Evolutionary conservation across 2,113 vertebrate species (phyloP).

Genomic region (Garra rufa): DNA sequence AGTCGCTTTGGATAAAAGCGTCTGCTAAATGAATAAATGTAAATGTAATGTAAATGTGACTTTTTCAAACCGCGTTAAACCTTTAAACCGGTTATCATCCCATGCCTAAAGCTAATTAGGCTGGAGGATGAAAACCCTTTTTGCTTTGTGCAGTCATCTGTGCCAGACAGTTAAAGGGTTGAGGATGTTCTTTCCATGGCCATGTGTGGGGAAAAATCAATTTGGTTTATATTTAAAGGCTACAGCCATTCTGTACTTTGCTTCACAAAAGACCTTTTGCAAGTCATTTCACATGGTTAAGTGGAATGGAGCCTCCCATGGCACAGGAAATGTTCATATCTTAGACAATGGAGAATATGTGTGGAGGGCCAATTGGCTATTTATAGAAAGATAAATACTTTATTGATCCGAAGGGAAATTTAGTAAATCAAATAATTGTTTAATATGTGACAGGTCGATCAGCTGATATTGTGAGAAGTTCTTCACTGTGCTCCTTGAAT

Average conservation of each 20-base stretch:
- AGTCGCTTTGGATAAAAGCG: too few relatives aligned
- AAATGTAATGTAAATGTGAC: too few relatives aligned
- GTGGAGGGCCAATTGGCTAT: not conserved
- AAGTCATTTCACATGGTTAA: conserved; percentile 11
- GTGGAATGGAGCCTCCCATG: not conserved
- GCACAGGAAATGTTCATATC: not conserved
- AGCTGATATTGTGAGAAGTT: not conserved
- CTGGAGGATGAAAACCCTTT: conserved; percentile 8
- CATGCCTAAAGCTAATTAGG: conserved; percentile 42
- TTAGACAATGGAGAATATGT: not conserved
- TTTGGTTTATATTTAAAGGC: conserved; percentile 33
- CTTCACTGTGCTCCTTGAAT: not conserved
- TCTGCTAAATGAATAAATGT: too few relatives aligned
- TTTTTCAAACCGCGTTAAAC: too few relatives aligned
- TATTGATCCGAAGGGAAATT: not conserved
- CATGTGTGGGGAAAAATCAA: conserved; percentile 37
- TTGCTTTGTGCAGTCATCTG: conserved; percentile 17
- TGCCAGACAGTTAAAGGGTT: not conserved
- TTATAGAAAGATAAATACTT: not conserved
- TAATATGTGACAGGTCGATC: not conserved
- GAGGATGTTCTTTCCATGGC: conserved; percentile 9
- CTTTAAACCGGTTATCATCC: too few relatives aligned
- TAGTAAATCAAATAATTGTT: not conserved
- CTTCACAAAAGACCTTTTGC: not conserved
- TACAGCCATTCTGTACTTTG: not conserved